Conservation (phyloP, 2,113 vertebrate genomes). For the Emberiza fucata region DNA sequence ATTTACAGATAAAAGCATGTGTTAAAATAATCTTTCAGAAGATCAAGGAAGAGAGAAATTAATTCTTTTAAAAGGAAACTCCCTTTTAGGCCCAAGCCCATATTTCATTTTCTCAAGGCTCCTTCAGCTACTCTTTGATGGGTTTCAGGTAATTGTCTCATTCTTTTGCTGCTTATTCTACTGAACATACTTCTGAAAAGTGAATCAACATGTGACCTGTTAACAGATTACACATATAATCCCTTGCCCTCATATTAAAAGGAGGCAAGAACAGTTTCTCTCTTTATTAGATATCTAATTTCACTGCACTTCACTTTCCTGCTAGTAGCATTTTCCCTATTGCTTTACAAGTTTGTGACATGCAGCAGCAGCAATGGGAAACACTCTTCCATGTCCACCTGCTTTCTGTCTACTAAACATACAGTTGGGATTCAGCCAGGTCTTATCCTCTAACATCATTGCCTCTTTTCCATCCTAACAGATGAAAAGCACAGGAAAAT, state of each 20-base stretch:
- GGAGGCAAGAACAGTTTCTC: neutral
- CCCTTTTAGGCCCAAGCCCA: fast-evolving
- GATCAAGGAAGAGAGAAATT: neutral
- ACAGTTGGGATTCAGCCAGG: neutral
- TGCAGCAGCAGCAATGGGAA: neutral
- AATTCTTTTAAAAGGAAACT: neutral
- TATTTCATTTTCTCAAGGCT: neutral
- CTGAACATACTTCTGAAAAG: neutral
- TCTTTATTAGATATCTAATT: neutral
- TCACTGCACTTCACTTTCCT: neutral
- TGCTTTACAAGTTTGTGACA: neutral
- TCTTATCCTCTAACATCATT: neutral
- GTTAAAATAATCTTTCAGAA: neutral
- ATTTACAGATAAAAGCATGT: neutral
- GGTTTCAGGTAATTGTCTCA: neutral
- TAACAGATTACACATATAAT: neutral
- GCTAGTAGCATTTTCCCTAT: neutral
- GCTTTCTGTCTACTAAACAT: neutral
- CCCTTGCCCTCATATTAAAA: neutral
- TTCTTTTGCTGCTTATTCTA: neutral
- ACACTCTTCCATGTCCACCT: neutral
- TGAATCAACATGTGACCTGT: neutral
- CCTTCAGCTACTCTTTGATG: neutral
- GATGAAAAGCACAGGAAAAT: neutral
- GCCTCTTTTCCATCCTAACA: neutral